These are phyloP conservation scores for Bungarus multicinctus DNA, from an alignment of 2,113 vertebrate species.

Conservation along the genomic window DNA sequence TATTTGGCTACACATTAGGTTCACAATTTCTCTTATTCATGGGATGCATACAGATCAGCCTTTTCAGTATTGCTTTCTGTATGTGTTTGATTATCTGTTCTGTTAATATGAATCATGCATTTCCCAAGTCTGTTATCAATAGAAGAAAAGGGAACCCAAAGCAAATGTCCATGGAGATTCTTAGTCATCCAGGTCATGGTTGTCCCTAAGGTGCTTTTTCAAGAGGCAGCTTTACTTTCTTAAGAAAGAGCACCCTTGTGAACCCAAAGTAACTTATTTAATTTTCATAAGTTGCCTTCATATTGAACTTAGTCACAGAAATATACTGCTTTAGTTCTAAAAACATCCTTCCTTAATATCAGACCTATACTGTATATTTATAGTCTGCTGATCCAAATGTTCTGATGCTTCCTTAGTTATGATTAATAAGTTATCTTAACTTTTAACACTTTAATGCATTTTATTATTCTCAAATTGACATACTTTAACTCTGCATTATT, in stretches of 20 bases:
- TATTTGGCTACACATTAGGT: slow-evolving; percentile 23
- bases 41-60: slow-evolving; percentile 32
- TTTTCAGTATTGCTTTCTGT: slow-evolving; percentile 24
- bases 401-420: not conserved
- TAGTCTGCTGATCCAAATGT: not conserved
- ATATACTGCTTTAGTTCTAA: not conserved
- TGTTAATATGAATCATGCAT: not conserved
- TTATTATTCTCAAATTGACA: not conserved
- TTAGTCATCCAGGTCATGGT: too few species aligned
- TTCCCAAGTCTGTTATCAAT: not conserved
- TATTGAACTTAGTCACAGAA: not conserved
- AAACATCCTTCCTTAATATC: not conserved
- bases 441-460: not conserved
- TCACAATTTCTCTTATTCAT: slow-evolving; percentile 4
- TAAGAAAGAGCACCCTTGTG: too few species aligned
- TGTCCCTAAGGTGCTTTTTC: too few species aligned
- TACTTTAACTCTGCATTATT: not conserved
- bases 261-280: not conserved
- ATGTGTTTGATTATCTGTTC: slow-evolving; percentile 4
- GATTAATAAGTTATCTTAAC: not conserved
- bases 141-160: not conserved
- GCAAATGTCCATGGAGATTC: not conserved
- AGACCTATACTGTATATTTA: not conserved
- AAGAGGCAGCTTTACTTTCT: too few species aligned
- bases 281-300: not conserved